phyloP scores from a whole-genome alignment of 2,797 vertebrate species.

The Thaleichthys pacificus region DNA sequence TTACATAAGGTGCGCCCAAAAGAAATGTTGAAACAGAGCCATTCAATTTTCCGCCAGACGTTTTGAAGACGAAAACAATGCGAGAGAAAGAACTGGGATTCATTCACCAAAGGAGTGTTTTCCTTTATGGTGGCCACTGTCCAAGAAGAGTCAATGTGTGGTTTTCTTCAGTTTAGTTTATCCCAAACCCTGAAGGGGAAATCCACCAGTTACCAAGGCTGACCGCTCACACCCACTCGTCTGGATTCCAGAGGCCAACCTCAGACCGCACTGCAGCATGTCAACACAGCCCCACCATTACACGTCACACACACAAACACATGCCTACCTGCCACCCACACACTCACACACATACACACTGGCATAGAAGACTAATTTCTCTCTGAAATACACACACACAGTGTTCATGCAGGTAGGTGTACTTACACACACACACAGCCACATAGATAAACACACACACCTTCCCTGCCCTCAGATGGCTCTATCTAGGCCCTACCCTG shows the following conservation, averaged over 20 bases:
- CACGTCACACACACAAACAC: constrained; percentile 43
- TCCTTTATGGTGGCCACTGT: constrained; percentile 40
- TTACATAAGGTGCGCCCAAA: constrained; percentile 2
- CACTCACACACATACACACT: constrained; percentile 24
- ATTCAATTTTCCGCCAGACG: constrained; percentile 33
- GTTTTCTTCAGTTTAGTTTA: constrained; percentile 52
- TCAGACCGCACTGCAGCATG: constrained; percentile 42
- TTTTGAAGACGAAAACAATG: constrained; percentile 18
- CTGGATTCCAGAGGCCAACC: constrained; percentile 73
- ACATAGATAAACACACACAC: not conserved
- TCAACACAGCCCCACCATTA: constrained; percentile 51
- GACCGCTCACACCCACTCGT: constrained; percentile 76
- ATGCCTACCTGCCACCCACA: constrained; percentile 49
- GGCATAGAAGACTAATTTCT: not conserved
- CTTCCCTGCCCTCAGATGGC: too few species aligned
- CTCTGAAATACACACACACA: not conserved
- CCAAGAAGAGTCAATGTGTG: constrained; percentile 45
- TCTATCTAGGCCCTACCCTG: not conserved
- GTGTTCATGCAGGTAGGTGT: too few species aligned
- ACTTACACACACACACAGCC: not conserved
- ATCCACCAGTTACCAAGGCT: constrained; percentile 62
- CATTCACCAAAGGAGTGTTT: constrained; percentile 23
- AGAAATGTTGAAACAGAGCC: not conserved
- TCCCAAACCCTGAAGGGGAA: constrained; percentile 59
- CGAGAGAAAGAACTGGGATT: constrained; percentile 42